A percentile compares a stretch with the other conserved stretches of the same genome.
phyloP scores from a whole-genome alignment of 2,888 invertebrate species.

The Sminthurinus aureus region DNA sequence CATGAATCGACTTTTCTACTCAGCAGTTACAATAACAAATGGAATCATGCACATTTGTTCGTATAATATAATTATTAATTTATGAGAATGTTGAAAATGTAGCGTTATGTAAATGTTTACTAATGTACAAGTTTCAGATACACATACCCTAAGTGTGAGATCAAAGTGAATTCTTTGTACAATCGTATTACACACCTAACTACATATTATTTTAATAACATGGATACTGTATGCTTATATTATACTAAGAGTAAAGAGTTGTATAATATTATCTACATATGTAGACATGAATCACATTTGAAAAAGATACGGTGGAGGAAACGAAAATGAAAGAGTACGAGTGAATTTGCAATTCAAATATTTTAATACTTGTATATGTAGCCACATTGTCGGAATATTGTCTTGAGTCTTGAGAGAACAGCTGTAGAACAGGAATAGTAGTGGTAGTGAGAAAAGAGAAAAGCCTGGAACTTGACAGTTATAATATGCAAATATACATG shows the following conservation, averaged over 20 bases:
- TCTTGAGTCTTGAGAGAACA: neutral
- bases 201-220: no score
- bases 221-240: neutral
- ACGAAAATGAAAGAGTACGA: neutral
- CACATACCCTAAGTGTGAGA: neutral
- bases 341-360: slow-evolving; percentile 24
- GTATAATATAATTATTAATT: neutral
- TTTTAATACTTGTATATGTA: slow-evolving; percentile 10
- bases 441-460: neutral
- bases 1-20: neutral
- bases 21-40: neutral
- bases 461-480: neutral
- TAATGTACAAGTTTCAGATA: neutral
- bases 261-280: neutral
- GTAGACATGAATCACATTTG: neutral
- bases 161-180: neutral
- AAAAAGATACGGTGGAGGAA: neutral
- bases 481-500: neutral
- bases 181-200: neutral
- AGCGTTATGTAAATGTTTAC: neutral
- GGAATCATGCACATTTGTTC: neutral
- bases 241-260: neutral
- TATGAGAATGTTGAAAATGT: neutral
- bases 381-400: neutral
- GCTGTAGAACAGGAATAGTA: neutral